These are phyloP conservation scores for Penaeus monodon DNA, from an alignment of 2,888 invertebrate species.

Conservation along the genomic window DNA sequence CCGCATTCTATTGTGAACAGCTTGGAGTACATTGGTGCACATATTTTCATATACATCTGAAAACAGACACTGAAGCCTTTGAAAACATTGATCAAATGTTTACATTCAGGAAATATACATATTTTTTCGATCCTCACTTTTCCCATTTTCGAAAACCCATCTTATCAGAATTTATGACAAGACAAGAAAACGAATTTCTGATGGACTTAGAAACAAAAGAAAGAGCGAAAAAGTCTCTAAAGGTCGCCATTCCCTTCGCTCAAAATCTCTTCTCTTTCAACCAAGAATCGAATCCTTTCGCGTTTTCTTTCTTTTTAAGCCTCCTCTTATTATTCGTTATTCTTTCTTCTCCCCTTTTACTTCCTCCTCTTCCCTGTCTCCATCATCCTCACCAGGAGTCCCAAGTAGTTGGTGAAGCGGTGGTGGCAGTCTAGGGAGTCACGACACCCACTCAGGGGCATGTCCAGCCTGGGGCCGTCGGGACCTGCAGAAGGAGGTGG, in stretches of 20 bases:
- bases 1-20: no score
- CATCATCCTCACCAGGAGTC: constrained; percentile 54
- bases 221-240: no score
- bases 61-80: no score
- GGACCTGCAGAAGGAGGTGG: constrained; percentile 20
- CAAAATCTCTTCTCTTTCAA: not conserved
- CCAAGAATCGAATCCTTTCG: not conserved
- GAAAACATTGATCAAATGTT: no score
- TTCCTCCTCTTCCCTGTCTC: constrained; percentile 46
- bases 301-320: not conserved
- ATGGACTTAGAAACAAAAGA: no score
- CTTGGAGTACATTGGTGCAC: no score
- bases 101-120: no score
- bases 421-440: constrained; percentile 56
- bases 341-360: not conserved
- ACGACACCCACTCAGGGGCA: constrained; percentile 48
- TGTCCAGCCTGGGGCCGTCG: constrained; percentile 51
- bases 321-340: not conserved
- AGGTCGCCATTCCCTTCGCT: not conserved
- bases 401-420: constrained; percentile 54
- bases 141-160: no score
- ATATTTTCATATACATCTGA: no score
- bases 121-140: no score
- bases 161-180: no score
- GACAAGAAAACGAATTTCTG: no score